A percentile compares a stretch with the other conserved stretches of the same genome.
Conservation (phyloP, 2,113 vertebrate genomes). For the Carettochelys insculpta region DNA sequence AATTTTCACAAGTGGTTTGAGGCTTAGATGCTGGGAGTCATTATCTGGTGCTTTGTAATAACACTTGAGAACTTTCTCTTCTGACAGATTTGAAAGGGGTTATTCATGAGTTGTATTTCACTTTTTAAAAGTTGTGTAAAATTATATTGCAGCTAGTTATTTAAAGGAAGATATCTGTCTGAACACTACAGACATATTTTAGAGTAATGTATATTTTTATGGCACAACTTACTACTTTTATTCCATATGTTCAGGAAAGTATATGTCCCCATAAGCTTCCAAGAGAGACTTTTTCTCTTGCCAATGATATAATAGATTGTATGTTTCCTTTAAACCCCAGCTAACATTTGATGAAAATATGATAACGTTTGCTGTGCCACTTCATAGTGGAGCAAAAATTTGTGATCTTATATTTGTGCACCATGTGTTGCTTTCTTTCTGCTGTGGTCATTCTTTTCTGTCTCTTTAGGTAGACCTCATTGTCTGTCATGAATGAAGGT, state of each 20-base stretch:
- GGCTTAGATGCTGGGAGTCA: conserved; percentile 67
- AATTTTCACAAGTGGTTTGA: conserved; percentile 76
- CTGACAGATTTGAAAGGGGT: conserved; percentile 67
- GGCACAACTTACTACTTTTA: conserved; percentile 57
- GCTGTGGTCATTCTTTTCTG: neutral
- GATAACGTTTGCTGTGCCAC: conserved; percentile 39
- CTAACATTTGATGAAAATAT: conserved; percentile 40
- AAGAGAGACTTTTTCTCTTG: conserved; percentile 28
- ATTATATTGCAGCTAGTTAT: conserved; percentile 65
- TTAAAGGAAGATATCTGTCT: conserved; percentile 64
- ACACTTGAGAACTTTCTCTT: conserved; percentile 73
- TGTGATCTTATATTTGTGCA: neutral
- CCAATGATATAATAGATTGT: conserved; percentile 10
- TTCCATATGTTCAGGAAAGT: conserved; percentile 66
- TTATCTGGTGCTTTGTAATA: conserved; percentile 73
- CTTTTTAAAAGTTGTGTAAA: conserved; percentile 70
- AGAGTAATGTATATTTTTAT: conserved; percentile 63
- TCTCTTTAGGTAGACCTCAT: neutral
- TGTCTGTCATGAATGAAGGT: neutral
- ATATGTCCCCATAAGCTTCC: conserved; percentile 51
- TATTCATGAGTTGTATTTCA: conserved; percentile 72
- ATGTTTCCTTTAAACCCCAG: conserved; percentile 43
- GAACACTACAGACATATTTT: conserved; percentile 54
- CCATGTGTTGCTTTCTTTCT: neutral
- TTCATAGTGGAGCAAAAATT: conserved; percentile 35